These are phyloP conservation scores for Arrhopalites spinosus DNA, from an alignment of 2,888 invertebrate species.

Conservation along the genomic window DNA sequence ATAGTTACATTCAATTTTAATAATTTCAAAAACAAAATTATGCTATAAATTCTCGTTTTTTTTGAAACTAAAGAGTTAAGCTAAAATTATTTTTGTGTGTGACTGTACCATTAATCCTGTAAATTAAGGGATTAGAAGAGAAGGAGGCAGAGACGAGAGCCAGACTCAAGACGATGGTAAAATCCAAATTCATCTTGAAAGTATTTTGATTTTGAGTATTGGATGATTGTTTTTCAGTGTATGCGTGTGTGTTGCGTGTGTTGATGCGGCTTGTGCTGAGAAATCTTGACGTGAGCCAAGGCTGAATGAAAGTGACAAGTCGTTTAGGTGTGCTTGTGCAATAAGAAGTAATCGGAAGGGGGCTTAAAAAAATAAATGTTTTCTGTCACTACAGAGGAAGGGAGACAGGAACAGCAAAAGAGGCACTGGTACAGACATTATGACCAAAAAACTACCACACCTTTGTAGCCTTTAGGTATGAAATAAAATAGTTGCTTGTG, in stretches of 20 bases:
- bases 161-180: neutral
- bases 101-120: slow-evolving; percentile 17
- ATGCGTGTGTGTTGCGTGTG: neutral
- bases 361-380: slow-evolving; percentile 22
- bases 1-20: neutral
- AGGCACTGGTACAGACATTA: too few species aligned
- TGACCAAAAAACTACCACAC: slow-evolving; percentile 10
- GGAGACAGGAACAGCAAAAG: neutral
- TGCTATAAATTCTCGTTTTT: neutral
- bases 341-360: slow-evolving; percentile 23
- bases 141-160: neutral
- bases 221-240: neutral
- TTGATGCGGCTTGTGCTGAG: neutral
- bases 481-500: slow-evolving; percentile 19
- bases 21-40: neutral
- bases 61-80: too few species aligned
- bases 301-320: slow-evolving; percentile 33
- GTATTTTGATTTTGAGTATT: neutral
- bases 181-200: neutral
- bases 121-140: neutral
- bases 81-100: too few species aligned
- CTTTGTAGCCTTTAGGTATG: slow-evolving; percentile 35
- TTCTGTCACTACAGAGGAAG: slow-evolving; percentile 17
- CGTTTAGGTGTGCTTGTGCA: slow-evolving; percentile 24
- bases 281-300: slow-evolving; percentile 8